These are phyloP conservation scores for Gadopsis bispinosus DNA, from an alignment of 2,797 vertebrate species.

Conservation along the genomic window DNA sequence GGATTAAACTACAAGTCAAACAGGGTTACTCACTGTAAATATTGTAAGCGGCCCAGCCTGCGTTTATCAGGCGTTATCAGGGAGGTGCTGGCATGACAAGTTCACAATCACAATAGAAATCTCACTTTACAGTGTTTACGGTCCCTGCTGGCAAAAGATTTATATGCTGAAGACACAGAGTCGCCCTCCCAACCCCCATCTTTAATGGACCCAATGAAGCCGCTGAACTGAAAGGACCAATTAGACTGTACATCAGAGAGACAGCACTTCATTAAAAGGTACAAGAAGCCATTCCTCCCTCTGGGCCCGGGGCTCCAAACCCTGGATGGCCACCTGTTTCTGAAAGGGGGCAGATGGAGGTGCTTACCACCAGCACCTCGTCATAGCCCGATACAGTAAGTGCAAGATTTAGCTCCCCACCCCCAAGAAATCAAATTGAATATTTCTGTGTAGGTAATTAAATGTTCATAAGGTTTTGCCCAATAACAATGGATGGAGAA, in stretches of 20 bases:
- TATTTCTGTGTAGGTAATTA: conserved; percentile 8
- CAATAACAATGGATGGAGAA: not conserved
- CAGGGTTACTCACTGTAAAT: not conserved
- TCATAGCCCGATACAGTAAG: not conserved
- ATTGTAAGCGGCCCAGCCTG: not conserved
- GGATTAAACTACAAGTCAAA: conserved; percentile 27
- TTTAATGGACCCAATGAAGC: conserved; percentile 39
- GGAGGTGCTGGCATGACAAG: not conserved
- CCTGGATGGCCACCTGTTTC: conserved; percentile 57
- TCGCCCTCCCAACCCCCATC: conserved; percentile 27
- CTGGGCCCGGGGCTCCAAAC: conserved; percentile 7
- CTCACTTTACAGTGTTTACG: conserved; percentile 16
- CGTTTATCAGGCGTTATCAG: conserved; percentile 7
- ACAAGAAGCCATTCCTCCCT: conserved; percentile 26
- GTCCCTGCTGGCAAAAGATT: conserved; percentile 6
- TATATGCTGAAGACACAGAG: not conserved
- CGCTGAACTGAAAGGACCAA: conserved; percentile 55
- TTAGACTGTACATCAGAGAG: conserved; percentile 43
- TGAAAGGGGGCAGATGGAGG: conserved; percentile 37
- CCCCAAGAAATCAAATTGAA: conserved; percentile 3
- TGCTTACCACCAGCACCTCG: conserved; percentile 38
- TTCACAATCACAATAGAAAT: not conserved
- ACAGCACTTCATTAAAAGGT: conserved; percentile 31
- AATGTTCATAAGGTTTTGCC: not conserved
- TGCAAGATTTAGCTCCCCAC: not conserved